phyloP scores from a whole-genome alignment of 2,888 invertebrate species.

The Phrixothrix hirtus region DNA sequence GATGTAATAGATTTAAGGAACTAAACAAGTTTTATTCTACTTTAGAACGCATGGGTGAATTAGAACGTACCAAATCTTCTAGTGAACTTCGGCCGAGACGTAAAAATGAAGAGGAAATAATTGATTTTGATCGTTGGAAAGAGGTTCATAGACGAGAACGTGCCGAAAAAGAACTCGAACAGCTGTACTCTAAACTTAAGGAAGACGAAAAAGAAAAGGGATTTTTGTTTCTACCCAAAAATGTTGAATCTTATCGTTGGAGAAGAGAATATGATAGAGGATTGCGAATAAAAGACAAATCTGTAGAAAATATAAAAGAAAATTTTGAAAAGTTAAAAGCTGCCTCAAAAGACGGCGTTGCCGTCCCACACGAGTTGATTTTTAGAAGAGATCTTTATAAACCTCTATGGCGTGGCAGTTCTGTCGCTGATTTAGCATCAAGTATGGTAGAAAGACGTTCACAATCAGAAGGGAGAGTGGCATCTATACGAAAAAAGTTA shows the following conservation, averaged over 20 bases:
- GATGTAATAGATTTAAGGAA: constrained; percentile 81
- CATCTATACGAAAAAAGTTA: constrained; percentile 41
- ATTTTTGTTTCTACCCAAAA: constrained; percentile 78
- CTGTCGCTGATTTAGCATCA: constrained; percentile 78
- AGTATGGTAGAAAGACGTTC: constrained; percentile 68
- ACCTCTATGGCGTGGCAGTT: constrained; percentile 81
- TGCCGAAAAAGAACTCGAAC: constrained; percentile 80
- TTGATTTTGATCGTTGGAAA: constrained; percentile 88
- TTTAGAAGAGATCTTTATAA: constrained; percentile 72
- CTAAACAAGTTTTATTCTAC: constrained; percentile 83
- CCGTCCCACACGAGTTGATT: constrained; percentile 54
- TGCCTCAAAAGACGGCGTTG: constrained; percentile 58
- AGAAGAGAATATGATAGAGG: constrained; percentile 74
- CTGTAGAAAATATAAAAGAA: constrained; percentile 82
- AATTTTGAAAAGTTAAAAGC: constrained; percentile 70
- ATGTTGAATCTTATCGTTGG: constrained; percentile 77
- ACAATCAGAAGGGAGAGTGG: constrained; percentile 53
- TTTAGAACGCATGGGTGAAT: constrained; percentile 79
- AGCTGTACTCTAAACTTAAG: constrained; percentile 75
- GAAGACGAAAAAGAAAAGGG: constrained; percentile 81
- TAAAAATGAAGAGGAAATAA: constrained; percentile 75
- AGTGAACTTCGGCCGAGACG: constrained; percentile 72
- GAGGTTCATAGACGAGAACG: constrained; percentile 76
- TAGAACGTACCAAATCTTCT: constrained; percentile 76
- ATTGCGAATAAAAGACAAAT: constrained; percentile 79